Base-by-base conservation (phyloP, 2,888 invertebrate genomes). In the Apotomis capreana region DNA sequence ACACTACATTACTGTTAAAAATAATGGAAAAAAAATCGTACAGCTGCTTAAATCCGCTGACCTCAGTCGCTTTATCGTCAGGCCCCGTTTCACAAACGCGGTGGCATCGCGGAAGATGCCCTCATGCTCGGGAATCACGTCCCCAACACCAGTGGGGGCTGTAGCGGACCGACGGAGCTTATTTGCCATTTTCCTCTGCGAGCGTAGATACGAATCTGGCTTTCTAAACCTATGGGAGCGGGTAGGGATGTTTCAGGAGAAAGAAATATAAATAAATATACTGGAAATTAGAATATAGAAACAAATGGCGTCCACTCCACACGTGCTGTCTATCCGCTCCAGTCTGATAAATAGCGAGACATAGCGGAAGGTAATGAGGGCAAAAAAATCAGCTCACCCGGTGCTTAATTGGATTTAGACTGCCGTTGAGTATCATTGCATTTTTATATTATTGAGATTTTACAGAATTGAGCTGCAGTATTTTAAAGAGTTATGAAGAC, bases 31-130 rank as follows among this genome's bases (percentile, higher is more conserved):
- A 83, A 85, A 89, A 88, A 87, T 89, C 90, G 89, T 89, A 90
- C 90, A 89, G 90, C 87, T 83, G 81, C 81, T 80, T 87, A 87
- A 89, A 89, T 86, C 89, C 87, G 88, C 93, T 92, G 92, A 94
- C 94, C 94, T 94, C 91, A 94, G 87, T 81, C 93, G 88, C 86
- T 94, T 94, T 75, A 93, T 93, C 79, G 93, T 92, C 85, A 94
- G 85, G 83, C 93, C 93, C 73, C 92, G 87, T 82, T 92, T 93
- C 84, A 93, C 88, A 85, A 92, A 92, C 75, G 89, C 92, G 81
- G 90, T 92, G 75, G 93, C 93, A 77, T 93, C 93, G 81, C 89
- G 90, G 86, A 94, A 90, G 79, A 93, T 83, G 79, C 89, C 88
- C 77, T 92, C 93, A 79, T 89, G 86, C 78, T 88, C 84, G 64